Evolutionary conservation across 1,140 invertebrate genomes (phyloP).

Genomic region (Tetragnatha versicolor): DNA sequence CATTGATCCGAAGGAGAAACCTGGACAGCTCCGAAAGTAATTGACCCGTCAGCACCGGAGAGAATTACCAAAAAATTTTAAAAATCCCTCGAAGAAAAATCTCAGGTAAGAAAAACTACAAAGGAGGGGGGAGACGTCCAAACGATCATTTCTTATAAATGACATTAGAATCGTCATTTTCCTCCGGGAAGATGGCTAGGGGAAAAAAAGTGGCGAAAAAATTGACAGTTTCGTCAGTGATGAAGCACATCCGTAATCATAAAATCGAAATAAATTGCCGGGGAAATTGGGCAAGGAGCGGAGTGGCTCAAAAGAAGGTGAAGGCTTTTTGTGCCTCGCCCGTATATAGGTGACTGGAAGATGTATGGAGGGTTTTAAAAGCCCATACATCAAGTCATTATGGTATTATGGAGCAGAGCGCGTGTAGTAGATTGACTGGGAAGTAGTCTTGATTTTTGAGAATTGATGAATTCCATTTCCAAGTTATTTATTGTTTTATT

Average conservation of each 20-base stretch:
- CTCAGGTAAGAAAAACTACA: conserved; percentile 6
- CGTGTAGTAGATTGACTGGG: not conserved
- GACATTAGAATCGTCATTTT: conserved; percentile 44
- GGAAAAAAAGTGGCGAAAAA: conserved; percentile 22
- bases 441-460: conserved; percentile 30
- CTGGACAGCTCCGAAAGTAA: conserved; percentile 19
- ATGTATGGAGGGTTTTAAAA: conserved; percentile 37
- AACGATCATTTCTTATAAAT: conserved; percentile 51
- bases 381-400: conserved; percentile 44
- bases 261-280: conserved; percentile 51
- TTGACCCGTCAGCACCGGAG: conserved; percentile 34
- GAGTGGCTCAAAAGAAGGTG: not conserved
- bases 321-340: not conserved
- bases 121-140: conserved; percentile 3
- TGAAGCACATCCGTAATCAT: conserved; percentile 47
- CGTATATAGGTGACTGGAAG: not conserved
- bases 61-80: too few relatives aligned
- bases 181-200: not conserved
- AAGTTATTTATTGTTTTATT: too few relatives aligned
- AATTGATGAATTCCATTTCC: not conserved
- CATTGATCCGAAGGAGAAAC: not conserved
- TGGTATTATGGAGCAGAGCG: conserved; percentile 1
- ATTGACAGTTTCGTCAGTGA: conserved; percentile 38
- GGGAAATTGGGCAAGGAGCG: conserved; percentile 37
- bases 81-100: too few relatives aligned